Percentiles rank a stretch among this genome's conserved stretches.
Evolutionary conservation across 2,113 vertebrate genomes (phyloP).

Genomic region (Uropsilus gracilis): DNA sequence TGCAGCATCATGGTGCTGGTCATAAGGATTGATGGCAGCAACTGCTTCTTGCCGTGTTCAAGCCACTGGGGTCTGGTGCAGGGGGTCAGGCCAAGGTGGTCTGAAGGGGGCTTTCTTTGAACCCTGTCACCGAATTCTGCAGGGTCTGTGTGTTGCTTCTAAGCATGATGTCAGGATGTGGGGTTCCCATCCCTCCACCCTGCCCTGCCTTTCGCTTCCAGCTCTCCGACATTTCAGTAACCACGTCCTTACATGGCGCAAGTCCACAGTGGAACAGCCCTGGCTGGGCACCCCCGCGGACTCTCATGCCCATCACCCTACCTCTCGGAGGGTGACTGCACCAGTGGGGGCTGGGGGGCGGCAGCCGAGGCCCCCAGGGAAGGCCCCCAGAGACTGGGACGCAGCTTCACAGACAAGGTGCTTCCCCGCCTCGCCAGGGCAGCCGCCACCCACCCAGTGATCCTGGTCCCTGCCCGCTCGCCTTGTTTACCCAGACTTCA

Average conservation of each 20-base stretch:
- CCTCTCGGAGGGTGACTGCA: not conserved
- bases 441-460: not conserved
- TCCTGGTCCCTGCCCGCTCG: rapidly evolving
- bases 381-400: not conserved
- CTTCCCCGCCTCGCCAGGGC: not conserved
- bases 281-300: not conserved
- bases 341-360: not conserved
- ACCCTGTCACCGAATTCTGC: not conserved
- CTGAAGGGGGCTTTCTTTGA: not conserved
- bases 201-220: rapidly evolving
- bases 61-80: not conserved
- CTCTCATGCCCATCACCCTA: not conserved
- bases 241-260: not conserved
- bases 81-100: not conserved
- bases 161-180: not conserved
- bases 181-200: not conserved
- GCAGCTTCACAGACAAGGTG: not conserved
- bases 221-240: not conserved
- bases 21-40: not conserved
- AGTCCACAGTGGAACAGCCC: rapidly evolving
- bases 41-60: not conserved
- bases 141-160: not conserved
- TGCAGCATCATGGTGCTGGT: not conserved
- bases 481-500: slow-evolving; percentile 22
- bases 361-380: not conserved